Evolutionary conservation across 37 sponge, comb jelly and placozoan species (phyloP).

Genomic region (Beroe forskalii): DNA sequence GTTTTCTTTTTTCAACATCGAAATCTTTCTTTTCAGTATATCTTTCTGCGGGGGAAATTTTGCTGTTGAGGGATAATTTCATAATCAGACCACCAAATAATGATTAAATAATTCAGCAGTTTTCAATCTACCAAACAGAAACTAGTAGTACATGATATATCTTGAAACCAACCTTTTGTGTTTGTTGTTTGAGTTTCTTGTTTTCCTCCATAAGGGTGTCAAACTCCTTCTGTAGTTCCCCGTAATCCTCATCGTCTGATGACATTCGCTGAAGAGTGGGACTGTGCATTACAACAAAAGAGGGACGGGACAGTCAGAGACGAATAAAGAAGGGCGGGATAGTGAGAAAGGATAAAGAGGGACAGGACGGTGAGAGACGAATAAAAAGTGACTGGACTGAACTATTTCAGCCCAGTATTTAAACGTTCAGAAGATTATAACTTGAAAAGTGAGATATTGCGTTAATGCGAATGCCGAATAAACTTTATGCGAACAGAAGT

Average conservation of each 20-base stretch:
- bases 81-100: too few species aligned
- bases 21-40: conserved; percentile 49
- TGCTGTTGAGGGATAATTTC: too few species aligned
- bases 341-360: neutral
- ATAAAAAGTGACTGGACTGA: neutral
- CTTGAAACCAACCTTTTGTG: conserved; percentile 48
- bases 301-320: neutral
- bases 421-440: too few species aligned
- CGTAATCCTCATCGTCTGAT: conserved; percentile 37
- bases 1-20: conserved; percentile 49
- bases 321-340: neutral
- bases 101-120: too few species aligned
- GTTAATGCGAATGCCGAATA: too few species aligned
- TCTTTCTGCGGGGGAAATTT: conserved; percentile 29
- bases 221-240: conserved; percentile 15
- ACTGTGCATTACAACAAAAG: neutral
- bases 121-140: too few species aligned
- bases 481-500: too few species aligned
- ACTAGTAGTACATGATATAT: too few species aligned
- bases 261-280: conserved; percentile 31
- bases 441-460: too few species aligned
- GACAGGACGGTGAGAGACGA: neutral
- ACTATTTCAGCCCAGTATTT: too few species aligned
- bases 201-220: conserved; percentile 46
- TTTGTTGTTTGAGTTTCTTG: conserved; percentile 46